Conservation (phyloP, 1,140 invertebrate genomes). For the Steinernema feltiae region DNA sequence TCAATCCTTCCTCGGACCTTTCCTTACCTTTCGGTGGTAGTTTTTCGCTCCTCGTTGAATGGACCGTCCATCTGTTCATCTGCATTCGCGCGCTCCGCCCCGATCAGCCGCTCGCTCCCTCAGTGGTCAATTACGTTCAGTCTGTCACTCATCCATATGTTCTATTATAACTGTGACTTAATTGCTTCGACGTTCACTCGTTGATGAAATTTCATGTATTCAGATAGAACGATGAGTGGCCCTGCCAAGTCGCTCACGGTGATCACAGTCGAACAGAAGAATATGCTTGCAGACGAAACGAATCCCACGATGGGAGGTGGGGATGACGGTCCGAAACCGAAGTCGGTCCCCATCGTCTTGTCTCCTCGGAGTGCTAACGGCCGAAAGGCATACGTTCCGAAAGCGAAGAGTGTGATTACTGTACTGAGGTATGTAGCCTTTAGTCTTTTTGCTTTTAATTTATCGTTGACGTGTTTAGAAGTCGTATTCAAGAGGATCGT, state of each 20-base stretch:
- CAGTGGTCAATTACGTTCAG: too few relatives aligned
- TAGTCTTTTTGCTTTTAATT: not conserved
- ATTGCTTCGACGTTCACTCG: too few relatives aligned
- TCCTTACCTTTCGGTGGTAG: too few relatives aligned
- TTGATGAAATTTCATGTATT: too few relatives aligned
- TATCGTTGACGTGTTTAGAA: not conserved
- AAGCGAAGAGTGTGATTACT: not conserved
- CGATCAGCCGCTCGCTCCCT: too few relatives aligned
- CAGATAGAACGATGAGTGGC: not conserved
- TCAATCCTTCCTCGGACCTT: not conserved
- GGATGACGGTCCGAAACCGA: not conserved
- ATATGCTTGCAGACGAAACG: conserved; percentile 5
- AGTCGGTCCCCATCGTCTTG: not conserved
- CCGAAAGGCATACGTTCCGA: not conserved
- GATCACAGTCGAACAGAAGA: not conserved
- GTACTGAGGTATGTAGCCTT: not conserved
- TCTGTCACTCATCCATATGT: too few relatives aligned
- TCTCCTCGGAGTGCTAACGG: not conserved
- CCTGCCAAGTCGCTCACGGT: not conserved
- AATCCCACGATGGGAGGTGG: not conserved
- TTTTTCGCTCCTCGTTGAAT: too few relatives aligned
- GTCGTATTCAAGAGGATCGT: not conserved
- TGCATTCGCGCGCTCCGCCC: too few relatives aligned
- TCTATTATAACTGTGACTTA: too few relatives aligned
- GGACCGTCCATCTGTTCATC: too few relatives aligned